These are phyloP conservation scores for Poicephalus meyeri DNA, from an alignment of 2,113 vertebrate species.

Conservation along the genomic window DNA sequence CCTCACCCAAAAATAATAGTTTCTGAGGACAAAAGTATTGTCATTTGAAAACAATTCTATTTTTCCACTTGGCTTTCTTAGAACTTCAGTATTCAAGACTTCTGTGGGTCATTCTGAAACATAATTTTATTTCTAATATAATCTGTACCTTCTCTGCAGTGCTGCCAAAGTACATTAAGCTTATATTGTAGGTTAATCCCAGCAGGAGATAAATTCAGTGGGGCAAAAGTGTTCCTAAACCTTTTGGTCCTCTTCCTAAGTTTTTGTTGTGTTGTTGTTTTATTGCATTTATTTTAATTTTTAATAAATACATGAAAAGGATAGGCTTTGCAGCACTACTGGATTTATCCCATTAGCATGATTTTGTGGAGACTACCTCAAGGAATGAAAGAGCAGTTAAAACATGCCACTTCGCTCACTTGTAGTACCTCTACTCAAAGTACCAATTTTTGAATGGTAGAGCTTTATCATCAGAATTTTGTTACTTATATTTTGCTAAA, in stretches of 20 bases:
- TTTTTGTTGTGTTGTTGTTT: background rate
- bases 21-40: background rate
- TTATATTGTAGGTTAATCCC: background rate
- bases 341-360: accelerated
- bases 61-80: background rate
- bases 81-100: background rate
- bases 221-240: background rate
- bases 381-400: background rate
- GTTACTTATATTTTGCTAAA: background rate
- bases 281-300: background rate
- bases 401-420: background rate
- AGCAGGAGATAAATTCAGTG: background rate
- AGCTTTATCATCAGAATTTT: background rate
- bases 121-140: background rate
- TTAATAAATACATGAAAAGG: background rate
- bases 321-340: background rate
- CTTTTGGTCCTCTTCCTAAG: background rate
- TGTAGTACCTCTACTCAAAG: background rate
- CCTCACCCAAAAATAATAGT: background rate
- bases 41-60: background rate
- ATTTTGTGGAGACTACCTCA: background rate
- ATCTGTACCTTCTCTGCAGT: background rate
- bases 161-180: background rate
- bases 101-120: background rate
- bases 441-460: background rate